These are phyloP conservation scores for Oceanodroma tethys DNA, from an alignment of 2,113 vertebrate genomes.

Conservation along the genomic window DNA sequence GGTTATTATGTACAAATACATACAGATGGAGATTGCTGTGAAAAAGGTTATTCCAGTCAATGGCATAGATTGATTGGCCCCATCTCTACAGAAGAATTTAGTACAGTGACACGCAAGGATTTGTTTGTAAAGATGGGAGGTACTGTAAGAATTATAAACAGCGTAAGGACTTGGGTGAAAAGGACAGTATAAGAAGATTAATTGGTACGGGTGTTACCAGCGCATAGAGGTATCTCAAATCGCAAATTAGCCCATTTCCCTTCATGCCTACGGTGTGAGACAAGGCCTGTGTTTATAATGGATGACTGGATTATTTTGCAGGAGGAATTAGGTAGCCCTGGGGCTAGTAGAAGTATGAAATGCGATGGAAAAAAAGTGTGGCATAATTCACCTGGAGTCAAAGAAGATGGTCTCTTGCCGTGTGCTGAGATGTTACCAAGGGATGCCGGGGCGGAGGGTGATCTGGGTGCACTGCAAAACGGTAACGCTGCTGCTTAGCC, in stretches of 20 bases:
- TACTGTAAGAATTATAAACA: neutral
- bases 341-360: neutral
- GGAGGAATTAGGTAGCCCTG: neutral
- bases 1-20: neutral
- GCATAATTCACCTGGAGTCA: neutral
- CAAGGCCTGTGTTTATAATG: neutral
- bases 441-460: neutral
- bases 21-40: neutral
- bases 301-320: neutral
- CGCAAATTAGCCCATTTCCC: neutral
- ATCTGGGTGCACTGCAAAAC: neutral
- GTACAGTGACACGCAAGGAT: neutral
- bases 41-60: neutral
- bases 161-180: neutral
- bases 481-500: accelerated
- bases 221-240: neutral
- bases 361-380: neutral
- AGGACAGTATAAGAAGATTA: neutral
- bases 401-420: neutral
- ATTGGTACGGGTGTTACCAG: neutral
- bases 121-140: neutral
- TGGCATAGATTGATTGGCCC: neutral
- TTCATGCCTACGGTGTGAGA: neutral
- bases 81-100: neutral
- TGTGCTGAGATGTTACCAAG: neutral